Percentiles rank a stretch among this genome's conserved stretches.
phyloP scores from a whole-genome alignment of 2,888 invertebrate species.

The Andrena flavipes region DNA sequence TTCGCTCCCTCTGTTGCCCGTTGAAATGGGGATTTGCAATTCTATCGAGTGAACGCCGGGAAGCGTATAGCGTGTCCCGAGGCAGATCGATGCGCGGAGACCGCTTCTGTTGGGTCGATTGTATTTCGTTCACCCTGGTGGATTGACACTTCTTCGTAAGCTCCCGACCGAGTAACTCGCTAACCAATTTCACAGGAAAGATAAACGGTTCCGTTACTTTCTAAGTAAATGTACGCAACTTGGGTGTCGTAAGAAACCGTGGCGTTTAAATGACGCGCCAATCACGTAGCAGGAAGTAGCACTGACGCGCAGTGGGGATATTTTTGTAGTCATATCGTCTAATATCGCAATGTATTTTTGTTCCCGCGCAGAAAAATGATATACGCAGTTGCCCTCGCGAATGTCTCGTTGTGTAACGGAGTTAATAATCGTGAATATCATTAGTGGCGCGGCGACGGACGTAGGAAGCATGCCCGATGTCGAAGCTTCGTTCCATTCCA shows the following conservation, averaged over 20 bases:
- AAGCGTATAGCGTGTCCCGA: neutral
- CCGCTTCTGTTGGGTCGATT: conserved; percentile 12
- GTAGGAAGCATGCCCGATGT: neutral
- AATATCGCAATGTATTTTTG: conserved; percentile 25
- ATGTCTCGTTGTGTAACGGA: neutral
- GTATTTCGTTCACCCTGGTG: neutral
- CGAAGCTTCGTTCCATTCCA: neutral
- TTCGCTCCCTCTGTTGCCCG: neutral
- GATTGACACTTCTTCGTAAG: neutral
- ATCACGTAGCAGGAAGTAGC: conserved; percentile 18
- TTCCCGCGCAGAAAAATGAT: neutral
- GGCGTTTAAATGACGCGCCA: neutral
- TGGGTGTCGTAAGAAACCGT: neutral
- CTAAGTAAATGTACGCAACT: neutral
- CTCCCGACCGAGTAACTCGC: too few species aligned
- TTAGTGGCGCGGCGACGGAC: neutral
- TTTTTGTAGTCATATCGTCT: conserved; percentile 32
- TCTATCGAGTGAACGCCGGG: conserved; percentile 17
- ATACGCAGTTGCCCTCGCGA: conserved; percentile 1
- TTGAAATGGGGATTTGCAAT: conserved; percentile 29
- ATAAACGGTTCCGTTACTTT: neutral
- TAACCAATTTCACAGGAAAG: too few species aligned
- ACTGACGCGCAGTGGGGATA: conserved; percentile 11
- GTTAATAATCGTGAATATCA: conserved; percentile 2
- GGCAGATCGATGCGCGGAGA: conserved; percentile 28